These are phyloP conservation scores for Sphenodon punctatus DNA, from an alignment of 2,797 vertebrate species.

Conservation along the genomic window DNA sequence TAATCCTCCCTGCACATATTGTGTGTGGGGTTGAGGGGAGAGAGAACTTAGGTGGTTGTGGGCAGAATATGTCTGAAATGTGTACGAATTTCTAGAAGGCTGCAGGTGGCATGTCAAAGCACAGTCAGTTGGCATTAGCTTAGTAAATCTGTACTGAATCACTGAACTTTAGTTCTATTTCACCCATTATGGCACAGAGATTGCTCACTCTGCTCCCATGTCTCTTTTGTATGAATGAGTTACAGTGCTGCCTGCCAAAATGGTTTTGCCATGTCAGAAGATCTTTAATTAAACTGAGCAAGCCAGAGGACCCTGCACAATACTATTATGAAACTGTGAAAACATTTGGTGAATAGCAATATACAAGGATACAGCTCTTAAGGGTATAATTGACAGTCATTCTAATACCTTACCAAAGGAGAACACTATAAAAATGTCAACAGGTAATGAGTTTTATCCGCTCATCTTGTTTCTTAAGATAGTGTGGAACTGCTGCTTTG, in stretches of 20 bases:
- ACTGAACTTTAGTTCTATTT: slow-evolving; percentile 61
- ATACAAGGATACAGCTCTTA: slow-evolving; percentile 42
- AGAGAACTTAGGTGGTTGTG: slow-evolving; percentile 40
- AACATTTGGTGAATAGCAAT: slow-evolving; percentile 30
- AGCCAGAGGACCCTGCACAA: slow-evolving; percentile 42
- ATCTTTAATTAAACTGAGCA: slow-evolving; percentile 68
- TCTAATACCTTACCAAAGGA: slow-evolving; percentile 44
- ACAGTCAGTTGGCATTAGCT: slow-evolving; percentile 46
- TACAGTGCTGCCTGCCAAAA: slow-evolving; percentile 55
- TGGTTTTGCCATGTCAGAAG: slow-evolving; percentile 44
- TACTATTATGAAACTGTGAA: slow-evolving; percentile 3
- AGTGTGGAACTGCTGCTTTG: not conserved
- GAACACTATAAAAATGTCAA: slow-evolving; percentile 18
- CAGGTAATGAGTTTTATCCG: slow-evolving; percentile 34
- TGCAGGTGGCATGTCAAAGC: slow-evolving; percentile 14
- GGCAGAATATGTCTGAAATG: not conserved
- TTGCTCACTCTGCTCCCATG: slow-evolving; percentile 51
- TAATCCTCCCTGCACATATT: no score
- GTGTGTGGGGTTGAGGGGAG: slow-evolving; percentile 4
- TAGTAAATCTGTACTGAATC: slow-evolving; percentile 50
- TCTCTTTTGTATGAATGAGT: slow-evolving; percentile 59
- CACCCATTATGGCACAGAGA: slow-evolving; percentile 48
- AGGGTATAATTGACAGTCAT: slow-evolving; percentile 50
- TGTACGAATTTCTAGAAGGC: not conserved
- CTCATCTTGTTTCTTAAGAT: slow-evolving; percentile 21